These are phyloP conservation scores for Ceratina australensis DNA, from an alignment of 1,140 invertebrate species.

Conservation along the genomic window DNA sequence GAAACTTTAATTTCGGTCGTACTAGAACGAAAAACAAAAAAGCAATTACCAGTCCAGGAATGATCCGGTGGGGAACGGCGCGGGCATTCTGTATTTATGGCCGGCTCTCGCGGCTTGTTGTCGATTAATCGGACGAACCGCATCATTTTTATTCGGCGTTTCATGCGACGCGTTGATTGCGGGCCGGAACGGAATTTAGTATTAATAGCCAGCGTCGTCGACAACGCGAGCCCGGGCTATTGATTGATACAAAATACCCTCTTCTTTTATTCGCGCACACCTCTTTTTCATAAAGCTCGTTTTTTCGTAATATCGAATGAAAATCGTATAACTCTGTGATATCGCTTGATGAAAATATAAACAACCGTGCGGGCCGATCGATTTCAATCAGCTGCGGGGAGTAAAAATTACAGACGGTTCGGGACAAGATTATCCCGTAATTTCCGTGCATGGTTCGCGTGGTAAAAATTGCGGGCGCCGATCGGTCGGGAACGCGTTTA, in stretches of 20 bases:
- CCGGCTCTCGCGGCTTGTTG: constrained; percentile 5
- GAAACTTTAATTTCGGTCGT: constrained; percentile 59
- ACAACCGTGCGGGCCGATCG: too few relatives aligned
- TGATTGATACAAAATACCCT: constrained; percentile 4
- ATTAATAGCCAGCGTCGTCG: constrained; percentile 2
- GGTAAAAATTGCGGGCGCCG: too few relatives aligned
- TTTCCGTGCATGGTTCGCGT: too few relatives aligned
- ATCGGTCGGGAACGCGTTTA: too few relatives aligned
- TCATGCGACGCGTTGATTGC: constrained; percentile 19
- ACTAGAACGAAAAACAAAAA: constrained; percentile 39
- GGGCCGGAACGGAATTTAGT: background rate
- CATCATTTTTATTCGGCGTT: constrained; percentile 42
- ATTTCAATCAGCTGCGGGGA: too few relatives aligned
- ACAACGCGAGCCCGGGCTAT: background rate
- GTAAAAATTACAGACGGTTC: too few relatives aligned
- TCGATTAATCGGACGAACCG: constrained; percentile 37
- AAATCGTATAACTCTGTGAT: background rate
- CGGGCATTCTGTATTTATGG: constrained; percentile 25
- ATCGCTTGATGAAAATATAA: too few relatives aligned
- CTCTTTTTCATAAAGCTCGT: background rate
- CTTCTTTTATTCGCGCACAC: background rate
- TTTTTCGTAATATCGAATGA: background rate
- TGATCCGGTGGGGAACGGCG: constrained; percentile 6
- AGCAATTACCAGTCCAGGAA: constrained; percentile 36
- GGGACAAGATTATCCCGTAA: too few relatives aligned